Percentiles rank a stretch among this genome's conserved stretches.
Evolutionary conservation across 1,140 invertebrate genomes (phyloP).

Genomic region (Planococcus citri): DNA sequence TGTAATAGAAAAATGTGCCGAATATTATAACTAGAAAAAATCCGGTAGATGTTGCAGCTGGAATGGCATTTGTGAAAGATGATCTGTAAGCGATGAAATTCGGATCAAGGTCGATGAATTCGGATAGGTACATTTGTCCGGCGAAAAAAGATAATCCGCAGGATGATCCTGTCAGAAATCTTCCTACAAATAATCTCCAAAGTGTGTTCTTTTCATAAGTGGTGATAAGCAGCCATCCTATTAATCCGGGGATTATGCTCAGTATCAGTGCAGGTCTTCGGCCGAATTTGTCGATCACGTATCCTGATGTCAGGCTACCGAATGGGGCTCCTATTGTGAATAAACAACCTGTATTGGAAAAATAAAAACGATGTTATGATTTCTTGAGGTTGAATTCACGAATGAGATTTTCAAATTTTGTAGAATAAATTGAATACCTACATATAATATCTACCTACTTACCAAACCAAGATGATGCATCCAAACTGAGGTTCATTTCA

Average conservation of each 20-base stretch:
- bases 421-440: too few relatives aligned
- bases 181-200: slow-evolving; percentile 41
- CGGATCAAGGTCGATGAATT: slow-evolving; percentile 35
- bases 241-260: slow-evolving; percentile 38
- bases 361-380: too few relatives aligned
- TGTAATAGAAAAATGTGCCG: slow-evolving; percentile 45
- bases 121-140: slow-evolving; percentile 47
- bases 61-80: slow-evolving; percentile 35
- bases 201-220: slow-evolving; percentile 31
- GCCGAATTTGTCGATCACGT: slow-evolving; percentile 44
- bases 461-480: background rate
- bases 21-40: slow-evolving; percentile 45
- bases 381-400: too few relatives aligned
- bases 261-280: slow-evolving; percentile 40
- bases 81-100: slow-evolving; percentile 27
- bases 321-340: slow-evolving; percentile 38
- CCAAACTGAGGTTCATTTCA: background rate
- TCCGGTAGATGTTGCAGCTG: slow-evolving; percentile 42
- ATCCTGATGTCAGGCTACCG: slow-evolving; percentile 39
- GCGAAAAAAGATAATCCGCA: slow-evolving; percentile 43
- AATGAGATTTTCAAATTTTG: too few relatives aligned
- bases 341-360: slow-evolving; percentile 36
- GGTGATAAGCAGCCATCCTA: slow-evolving; percentile 44
- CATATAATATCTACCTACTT: too few relatives aligned
- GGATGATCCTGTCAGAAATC: slow-evolving; percentile 47